These are phyloP conservation scores for Loriculus beryllinus DNA, from an alignment of 2,797 vertebrate species.

Conservation along the genomic window DNA sequence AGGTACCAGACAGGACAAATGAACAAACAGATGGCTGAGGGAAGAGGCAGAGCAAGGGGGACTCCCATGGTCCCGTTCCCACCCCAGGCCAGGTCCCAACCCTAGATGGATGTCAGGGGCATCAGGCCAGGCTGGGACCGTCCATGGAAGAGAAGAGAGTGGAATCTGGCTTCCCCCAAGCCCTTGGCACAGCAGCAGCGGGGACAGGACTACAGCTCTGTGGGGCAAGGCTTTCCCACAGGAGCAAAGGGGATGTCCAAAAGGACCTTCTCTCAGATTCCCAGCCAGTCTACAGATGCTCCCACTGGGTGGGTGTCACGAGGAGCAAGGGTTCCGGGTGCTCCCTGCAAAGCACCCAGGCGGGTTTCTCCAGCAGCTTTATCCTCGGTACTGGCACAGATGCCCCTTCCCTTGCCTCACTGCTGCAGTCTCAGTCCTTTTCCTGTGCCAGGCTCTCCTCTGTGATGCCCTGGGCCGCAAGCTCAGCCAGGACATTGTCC, in stretches of 20 bases:
- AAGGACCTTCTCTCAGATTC: not conserved
- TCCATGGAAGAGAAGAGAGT: not conserved
- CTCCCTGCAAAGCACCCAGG: not conserved
- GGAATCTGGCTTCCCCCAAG: not conserved
- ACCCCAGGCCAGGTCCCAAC: not conserved
- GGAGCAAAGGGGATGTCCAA: not conserved
- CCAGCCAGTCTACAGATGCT: not conserved
- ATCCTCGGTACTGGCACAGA: not conserved
- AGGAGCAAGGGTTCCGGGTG: not conserved
- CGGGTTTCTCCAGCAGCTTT: not conserved
- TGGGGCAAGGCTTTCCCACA: not conserved
- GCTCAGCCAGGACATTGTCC: constrained; percentile 94
- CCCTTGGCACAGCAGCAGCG: not conserved
- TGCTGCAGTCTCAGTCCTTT: constrained; percentile 63
- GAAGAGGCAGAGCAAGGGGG: not conserved
- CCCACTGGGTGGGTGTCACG: not conserved
- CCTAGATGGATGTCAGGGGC: not conserved
- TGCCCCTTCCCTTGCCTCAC: not conserved
- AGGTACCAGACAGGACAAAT: not conserved
- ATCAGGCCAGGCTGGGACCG: not conserved
- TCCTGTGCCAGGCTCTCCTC: constrained; percentile 77
- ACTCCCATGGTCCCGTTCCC: not conserved
- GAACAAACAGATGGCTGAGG: not conserved
- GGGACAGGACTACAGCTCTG: not conserved
- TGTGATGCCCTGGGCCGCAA: constrained; percentile 92